phyloP scores from a whole-genome alignment of 2,888 invertebrate species.

The Agrotis segetum region DNA sequence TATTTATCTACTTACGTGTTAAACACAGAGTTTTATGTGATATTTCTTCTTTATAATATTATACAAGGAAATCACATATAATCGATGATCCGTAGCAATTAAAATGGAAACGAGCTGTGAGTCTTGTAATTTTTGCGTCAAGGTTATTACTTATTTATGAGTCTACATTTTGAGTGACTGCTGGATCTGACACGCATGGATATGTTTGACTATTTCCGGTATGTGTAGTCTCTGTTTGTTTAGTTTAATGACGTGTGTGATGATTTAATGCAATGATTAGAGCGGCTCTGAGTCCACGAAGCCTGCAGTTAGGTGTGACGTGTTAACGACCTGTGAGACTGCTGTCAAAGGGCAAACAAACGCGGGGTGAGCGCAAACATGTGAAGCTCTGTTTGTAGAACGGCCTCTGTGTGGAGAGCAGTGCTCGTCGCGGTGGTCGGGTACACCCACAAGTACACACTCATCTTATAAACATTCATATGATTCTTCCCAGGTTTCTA shows the following conservation, averaged over 20 bases:
- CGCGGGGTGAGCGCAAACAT: conserved; percentile 79
- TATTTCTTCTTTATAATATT: conserved; percentile 49
- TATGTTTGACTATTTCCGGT: conserved; percentile 72
- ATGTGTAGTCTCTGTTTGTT: conserved; percentile 66
- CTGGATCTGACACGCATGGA: conserved; percentile 49
- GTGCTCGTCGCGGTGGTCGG: conserved; percentile 79
- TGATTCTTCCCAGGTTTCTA: conserved; percentile 1
- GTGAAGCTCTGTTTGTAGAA: conserved; percentile 76
- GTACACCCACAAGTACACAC: conserved; percentile 34
- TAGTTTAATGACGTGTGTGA: conserved; percentile 74
- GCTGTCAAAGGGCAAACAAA: conserved; percentile 90
- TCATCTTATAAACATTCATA: conserved; percentile 27
- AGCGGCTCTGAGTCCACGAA: conserved; percentile 63
- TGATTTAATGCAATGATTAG: conserved; percentile 77
- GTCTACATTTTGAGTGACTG: conserved; percentile 39
- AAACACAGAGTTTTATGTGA: conserved; percentile 63
- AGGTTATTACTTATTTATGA: conserved; percentile 59
- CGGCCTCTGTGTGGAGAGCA: conserved; percentile 81
- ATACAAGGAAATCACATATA: conserved; percentile 54
- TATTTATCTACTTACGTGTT: conserved; percentile 79
- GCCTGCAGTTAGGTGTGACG: conserved; percentile 84
- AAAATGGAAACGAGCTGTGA: conserved; percentile 29
- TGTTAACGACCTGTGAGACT: conserved; percentile 90
- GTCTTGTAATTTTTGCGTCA: conserved; percentile 47
- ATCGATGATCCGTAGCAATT: conserved; percentile 39